These are phyloP conservation scores for Nemurella pictetii DNA, from an alignment of 2,888 invertebrate species.

Conservation along the genomic window DNA sequence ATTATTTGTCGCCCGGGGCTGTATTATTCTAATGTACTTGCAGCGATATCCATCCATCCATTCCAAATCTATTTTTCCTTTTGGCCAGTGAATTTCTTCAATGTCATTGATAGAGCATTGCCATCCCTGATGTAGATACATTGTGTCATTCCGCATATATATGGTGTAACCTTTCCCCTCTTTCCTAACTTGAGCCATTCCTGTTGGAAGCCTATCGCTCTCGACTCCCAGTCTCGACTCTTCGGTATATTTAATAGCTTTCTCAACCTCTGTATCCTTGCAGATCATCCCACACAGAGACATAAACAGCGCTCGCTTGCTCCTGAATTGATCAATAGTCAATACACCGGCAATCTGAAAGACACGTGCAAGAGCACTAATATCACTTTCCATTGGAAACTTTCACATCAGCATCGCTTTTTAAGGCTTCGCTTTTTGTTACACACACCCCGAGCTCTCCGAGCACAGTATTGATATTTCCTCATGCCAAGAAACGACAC, in stretches of 20 bases:
- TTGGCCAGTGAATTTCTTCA: neutral
- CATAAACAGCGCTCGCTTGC: neutral
- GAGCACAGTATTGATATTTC: slow-evolving; percentile 14
- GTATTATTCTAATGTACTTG: neutral
- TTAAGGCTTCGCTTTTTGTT: neutral
- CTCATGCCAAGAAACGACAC: neutral
- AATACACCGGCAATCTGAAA: neutral
- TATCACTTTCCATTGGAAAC: neutral
- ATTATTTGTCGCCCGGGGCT: neutral
- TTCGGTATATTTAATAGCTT: neutral
- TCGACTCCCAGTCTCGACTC: neutral
- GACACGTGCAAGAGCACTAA: neutral
- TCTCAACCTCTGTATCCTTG: neutral
- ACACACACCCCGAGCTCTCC: neutral
- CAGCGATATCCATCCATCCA: no score
- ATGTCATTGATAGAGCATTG: neutral
- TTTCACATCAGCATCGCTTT: neutral
- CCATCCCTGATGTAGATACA: neutral
- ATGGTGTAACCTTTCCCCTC: neutral
- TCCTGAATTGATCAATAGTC: neutral
- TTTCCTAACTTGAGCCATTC: neutral
- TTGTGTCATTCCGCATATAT: neutral
- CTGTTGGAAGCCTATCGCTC: neutral
- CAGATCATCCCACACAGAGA: neutral
- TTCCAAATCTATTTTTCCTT: neutral